Evolutionary conservation across 2,888 invertebrate species (phyloP), one percentile per base, ranked within the genome.

Genomic region (Archips crataeganus): DNA sequence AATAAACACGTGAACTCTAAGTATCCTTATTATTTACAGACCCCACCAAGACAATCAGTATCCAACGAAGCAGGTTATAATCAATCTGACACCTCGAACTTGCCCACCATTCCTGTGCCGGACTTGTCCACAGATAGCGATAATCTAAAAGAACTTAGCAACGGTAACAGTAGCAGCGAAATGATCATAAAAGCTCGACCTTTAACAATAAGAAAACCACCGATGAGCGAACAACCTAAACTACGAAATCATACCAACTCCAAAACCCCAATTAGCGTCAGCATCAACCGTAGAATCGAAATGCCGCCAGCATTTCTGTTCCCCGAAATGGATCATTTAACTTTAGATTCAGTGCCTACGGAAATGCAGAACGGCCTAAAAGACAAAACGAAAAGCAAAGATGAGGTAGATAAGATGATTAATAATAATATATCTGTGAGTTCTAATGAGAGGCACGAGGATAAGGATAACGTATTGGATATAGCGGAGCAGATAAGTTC

Each of bases 291-390:
- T 70, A 94, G 97, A 75, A 97, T 97, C 81, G 97, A 97, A 89
- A 97, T 98, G 96, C 97, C 97, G 68, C 97, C 97, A 13, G 96
- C 97, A 32, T 97, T 97, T 87, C 93, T 97, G 69, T 97, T 97
- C 89, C 97, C 97, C 10, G 97, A 97, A 89, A 96, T 96, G 88
- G 97, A 96, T 83, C 95, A 95, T 74, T 94, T 96, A 75, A 94
- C 94, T 2, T 94, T 95, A 51, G 96, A 89, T 82, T 77, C 87
- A 77, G 85, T 78, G 81, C 85, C 84, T 77, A 91, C 82, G 75
- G 91, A 90, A 77, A 77, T 81, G 74, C 82, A 78, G 42, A 92
- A 91, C 75, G 92, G 91, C 77, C 81, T 88, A 78, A 90, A 91
- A 79, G 88, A 90, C 23, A 92, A 90, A 79, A 74, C 80, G 77